Percentiles rank a stretch among this genome's conserved stretches.
Conservation (phyloP, 2,888 invertebrate species). For the Urechis unicinctus region DNA sequence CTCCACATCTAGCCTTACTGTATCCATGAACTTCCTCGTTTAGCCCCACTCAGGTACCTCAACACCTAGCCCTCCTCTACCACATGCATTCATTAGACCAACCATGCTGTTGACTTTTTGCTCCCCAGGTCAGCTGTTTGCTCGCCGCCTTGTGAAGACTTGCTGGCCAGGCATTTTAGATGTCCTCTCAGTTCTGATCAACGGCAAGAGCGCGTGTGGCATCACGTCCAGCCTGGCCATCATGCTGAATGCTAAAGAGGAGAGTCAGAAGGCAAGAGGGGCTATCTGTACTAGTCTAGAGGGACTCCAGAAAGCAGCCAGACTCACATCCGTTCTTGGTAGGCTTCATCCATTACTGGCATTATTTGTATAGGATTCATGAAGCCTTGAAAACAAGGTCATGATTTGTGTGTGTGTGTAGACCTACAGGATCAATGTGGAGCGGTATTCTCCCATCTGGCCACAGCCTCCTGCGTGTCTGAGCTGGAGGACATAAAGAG, state of each 20-base stretch:
- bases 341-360: constrained; percentile 1
- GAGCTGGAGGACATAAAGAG: constrained; percentile 19
- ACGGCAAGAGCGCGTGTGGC: constrained; percentile 44
- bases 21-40: no score
- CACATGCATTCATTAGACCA: background rate
- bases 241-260: constrained; percentile 52
- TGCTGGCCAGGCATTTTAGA: constrained; percentile 89
- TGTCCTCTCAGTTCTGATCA: constrained; percentile 73
- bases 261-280: constrained; percentile 59
- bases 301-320: constrained; percentile 84
- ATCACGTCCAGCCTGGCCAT: constrained; percentile 52
- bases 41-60: no score
- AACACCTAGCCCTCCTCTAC: no score
- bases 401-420: constrained; percentile 27
- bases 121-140: constrained; percentile 46
- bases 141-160: constrained; percentile 70
- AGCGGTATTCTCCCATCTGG: constrained; percentile 77
- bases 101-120: background rate
- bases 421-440: constrained; percentile 84
- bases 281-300: constrained; percentile 81
- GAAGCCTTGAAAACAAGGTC: background rate
- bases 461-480: constrained; percentile 71
- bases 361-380: background rate
- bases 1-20: no score
- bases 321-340: constrained; percentile 79